phyloP scores from a whole-genome alignment of 1,140 invertebrate species.

The Drosophila jambulina region DNA sequence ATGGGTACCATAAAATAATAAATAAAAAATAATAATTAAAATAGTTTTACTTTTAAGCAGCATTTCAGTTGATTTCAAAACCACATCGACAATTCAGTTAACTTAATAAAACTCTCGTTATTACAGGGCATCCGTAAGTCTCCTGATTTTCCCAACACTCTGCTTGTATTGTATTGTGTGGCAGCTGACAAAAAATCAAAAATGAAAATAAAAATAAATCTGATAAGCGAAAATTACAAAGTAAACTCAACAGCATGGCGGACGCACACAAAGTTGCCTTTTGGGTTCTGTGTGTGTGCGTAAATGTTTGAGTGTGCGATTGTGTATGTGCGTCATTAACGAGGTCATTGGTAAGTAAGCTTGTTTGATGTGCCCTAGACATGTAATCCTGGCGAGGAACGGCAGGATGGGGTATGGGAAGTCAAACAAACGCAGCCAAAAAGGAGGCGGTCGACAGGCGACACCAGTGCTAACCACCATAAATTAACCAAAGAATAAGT shows the following conservation, averaged over 20 bases:
- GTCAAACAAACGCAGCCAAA: conserved; percentile 50
- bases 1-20: not conserved
- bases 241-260: conserved; percentile 63
- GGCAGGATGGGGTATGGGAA: conserved; percentile 13
- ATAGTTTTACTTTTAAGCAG: not conserved
- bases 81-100: not conserved
- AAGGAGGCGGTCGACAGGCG: conserved; percentile 9
- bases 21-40: not conserved
- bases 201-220: conserved; percentile 82
- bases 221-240: conserved; percentile 82
- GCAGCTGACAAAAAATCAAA: conserved; percentile 77
- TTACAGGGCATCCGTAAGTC: conserved; percentile 19
- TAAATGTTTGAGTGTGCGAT: conserved; percentile 4
- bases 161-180: conserved; percentile 31
- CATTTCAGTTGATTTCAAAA: not conserved
- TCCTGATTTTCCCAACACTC: not conserved
- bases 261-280: conserved; percentile 42
- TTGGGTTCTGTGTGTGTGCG: conserved; percentile 13
- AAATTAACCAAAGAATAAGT: not conserved
- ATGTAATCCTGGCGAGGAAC: conserved; percentile 67
- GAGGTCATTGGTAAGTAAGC: conserved; percentile 82
- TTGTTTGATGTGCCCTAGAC: conserved; percentile 83
- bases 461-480: conserved; percentile 15
- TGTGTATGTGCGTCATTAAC: conserved; percentile 64
- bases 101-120: not conserved